Percentiles rank a stretch among this genome's conserved stretches.
Conservation (phyloP, 1,140 invertebrate species). For the Micrasema minimum region DNA sequence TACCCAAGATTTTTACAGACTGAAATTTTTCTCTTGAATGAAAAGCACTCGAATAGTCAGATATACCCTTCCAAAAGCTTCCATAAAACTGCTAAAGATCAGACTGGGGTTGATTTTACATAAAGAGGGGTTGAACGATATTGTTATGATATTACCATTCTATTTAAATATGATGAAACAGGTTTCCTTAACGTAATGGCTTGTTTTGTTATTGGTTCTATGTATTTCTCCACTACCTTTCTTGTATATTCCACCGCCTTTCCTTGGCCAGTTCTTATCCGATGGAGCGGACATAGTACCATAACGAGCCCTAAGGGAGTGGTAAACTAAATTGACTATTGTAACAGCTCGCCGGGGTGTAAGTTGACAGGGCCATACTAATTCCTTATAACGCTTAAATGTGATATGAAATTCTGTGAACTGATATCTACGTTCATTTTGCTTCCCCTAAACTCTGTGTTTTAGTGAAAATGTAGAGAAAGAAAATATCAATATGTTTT, state of each 20-base stretch:
- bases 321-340: constrained; percentile 50
- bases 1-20: neutral
- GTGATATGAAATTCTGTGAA: constrained; percentile 27
- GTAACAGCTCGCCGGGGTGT: constrained; percentile 46
- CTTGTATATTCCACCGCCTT: too few relatives aligned
- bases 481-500: too few relatives aligned
- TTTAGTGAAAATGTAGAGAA: too few relatives aligned
- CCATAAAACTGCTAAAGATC: constrained; percentile 13
- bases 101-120: constrained; percentile 18
- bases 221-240: constrained; percentile 22
- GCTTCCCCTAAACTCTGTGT: constrained; percentile 25
- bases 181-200: constrained; percentile 30
- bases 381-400: constrained; percentile 43
- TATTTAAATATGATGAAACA: constrained; percentile 39
- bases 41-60: too few relatives aligned
- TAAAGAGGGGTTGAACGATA: constrained; percentile 29
- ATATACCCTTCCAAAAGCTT: neutral
- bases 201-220: neutral
- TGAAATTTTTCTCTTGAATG: neutral
- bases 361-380: constrained; percentile 49
- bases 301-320: constrained; percentile 44
- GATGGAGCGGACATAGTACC: constrained; percentile 40
- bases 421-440: constrained; percentile 14
- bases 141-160: constrained; percentile 37
- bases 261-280: constrained; percentile 20